Percentiles rank a stretch among this genome's conserved stretches.
phyloP scores from a whole-genome alignment of 2,113 vertebrate species.

The Bettongia penicillata region DNA sequence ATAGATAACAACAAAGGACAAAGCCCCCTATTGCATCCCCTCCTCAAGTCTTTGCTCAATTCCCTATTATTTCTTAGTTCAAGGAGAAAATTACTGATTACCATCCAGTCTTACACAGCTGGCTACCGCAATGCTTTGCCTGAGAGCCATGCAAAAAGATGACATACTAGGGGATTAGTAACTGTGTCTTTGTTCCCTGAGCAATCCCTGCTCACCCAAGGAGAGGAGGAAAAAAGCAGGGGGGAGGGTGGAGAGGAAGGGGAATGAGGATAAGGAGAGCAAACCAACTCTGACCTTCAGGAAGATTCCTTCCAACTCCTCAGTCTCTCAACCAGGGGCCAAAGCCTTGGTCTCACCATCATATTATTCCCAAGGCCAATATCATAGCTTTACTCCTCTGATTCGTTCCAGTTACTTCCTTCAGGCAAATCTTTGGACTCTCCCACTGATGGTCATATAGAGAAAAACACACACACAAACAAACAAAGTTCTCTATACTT shows the following conservation, averaged over 20 bases:
- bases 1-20: not conserved
- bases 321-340: not conserved
- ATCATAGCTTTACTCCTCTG: not conserved
- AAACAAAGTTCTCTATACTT: not conserved
- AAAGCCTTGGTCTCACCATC: not conserved
- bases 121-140: constrained; percentile 43
- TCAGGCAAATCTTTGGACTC: constrained; percentile 11
- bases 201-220: not conserved
- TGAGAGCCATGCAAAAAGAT: constrained; percentile 35
- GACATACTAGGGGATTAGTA: not conserved
- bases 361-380: not conserved
- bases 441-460: constrained; percentile 18
- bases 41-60: constrained; percentile 35
- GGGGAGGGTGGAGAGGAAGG: not conserved
- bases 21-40: not conserved
- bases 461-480: not conserved
- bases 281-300: not conserved
- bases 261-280: not conserved
- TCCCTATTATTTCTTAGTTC: constrained; percentile 51
- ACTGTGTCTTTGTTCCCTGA: constrained; percentile 35
- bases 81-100: constrained; percentile 28
- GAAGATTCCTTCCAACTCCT: not conserved
- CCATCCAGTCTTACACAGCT: constrained; percentile 39
- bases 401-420: constrained; percentile 2
- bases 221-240: not conserved